Percentiles rank a stretch among this genome's conserved stretches.
Conservation (phyloP, 2,888 invertebrate species). For the Eumerus sabulonum region DNA sequence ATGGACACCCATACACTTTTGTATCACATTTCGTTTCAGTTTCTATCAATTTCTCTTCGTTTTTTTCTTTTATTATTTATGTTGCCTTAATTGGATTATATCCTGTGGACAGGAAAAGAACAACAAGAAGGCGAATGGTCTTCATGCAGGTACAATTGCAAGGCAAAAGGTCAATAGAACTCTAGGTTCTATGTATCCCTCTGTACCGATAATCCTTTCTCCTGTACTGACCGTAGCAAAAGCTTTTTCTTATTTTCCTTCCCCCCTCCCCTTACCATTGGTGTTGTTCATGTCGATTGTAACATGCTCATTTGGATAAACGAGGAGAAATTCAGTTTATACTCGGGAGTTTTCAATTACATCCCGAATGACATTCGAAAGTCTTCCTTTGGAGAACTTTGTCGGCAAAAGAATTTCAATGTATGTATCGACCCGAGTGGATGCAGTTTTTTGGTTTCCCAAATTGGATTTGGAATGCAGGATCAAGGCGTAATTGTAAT, state of each 20-base stretch:
- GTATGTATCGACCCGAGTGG: constrained; percentile 1
- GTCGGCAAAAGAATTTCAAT: neutral
- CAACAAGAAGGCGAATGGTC: neutral
- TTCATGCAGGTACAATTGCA: neutral
- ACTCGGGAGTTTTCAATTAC: constrained; percentile 55
- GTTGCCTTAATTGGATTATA: constrained; percentile 61
- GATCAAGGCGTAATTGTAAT: constrained; percentile 22
- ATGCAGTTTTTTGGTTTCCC: constrained; percentile 53
- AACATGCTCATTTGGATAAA: constrained; percentile 37
- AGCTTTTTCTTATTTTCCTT: constrained; percentile 23
- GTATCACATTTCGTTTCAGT: constrained; percentile 17
- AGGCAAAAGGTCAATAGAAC: constrained; percentile 42
- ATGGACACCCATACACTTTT: no score
- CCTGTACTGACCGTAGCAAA: constrained; percentile 50
- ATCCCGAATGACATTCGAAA: constrained; percentile 37
- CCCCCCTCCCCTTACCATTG: no score
- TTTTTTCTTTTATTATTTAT: constrained; percentile 40
- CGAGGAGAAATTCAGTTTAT: constrained; percentile 54
- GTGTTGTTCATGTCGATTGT: no score
- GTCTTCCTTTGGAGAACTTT: neutral
- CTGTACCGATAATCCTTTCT: constrained; percentile 56
- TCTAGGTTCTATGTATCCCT: constrained; percentile 34
- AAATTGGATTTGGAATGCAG: constrained; percentile 19
- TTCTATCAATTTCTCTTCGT: constrained; percentile 13
- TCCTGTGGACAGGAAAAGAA: constrained; percentile 35